A percentile compares a stretch with the other conserved stretches of the same genome.
Evolutionary conservation across 2,888 invertebrate genomes (phyloP).

Genomic region (Volucella bombylans): DNA sequence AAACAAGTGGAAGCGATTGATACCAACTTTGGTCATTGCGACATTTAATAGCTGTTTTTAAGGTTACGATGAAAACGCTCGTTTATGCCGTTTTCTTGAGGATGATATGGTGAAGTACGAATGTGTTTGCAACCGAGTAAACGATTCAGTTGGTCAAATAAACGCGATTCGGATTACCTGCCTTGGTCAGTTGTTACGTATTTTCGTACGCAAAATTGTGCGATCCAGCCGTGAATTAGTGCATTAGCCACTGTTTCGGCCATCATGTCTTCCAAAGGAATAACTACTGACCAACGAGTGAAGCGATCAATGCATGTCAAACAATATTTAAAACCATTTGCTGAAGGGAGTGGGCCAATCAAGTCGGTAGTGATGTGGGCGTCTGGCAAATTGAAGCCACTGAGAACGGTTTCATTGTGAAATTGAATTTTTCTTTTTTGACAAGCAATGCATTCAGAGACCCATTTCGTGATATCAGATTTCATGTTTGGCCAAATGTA

Average conservation of each 20-base stretch:
- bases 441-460: constrained; percentile 14
- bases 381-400: background rate
- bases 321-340: constrained; percentile 3
- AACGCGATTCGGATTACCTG: constrained; percentile 78
- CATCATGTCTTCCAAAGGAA: constrained; percentile 18
- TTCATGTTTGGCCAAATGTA: too few species aligned
- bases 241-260: constrained; percentile 76
- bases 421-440: constrained; percentile 18
- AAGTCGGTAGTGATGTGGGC: constrained; percentile 21
- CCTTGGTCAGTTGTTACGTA: too few species aligned
- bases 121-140: constrained; percentile 74
- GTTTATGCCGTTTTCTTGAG: constrained; percentile 80
- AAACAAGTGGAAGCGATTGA: too few species aligned
- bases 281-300: constrained; percentile 18
- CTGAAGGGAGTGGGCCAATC: background rate
- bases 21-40: too few species aligned
- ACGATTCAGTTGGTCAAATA: constrained; percentile 38
- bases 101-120: constrained; percentile 78
- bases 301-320: constrained; percentile 26
- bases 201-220: constrained; percentile 80
- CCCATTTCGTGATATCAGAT: constrained; percentile 42
- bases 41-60: too few species aligned
- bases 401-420: constrained; percentile 4
- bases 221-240: constrained; percentile 79
- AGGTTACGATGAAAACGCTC: too few species aligned